Evolutionary conservation across 2,888 invertebrate species (phyloP).

Genomic region (Chymomyza caudatula): DNA sequence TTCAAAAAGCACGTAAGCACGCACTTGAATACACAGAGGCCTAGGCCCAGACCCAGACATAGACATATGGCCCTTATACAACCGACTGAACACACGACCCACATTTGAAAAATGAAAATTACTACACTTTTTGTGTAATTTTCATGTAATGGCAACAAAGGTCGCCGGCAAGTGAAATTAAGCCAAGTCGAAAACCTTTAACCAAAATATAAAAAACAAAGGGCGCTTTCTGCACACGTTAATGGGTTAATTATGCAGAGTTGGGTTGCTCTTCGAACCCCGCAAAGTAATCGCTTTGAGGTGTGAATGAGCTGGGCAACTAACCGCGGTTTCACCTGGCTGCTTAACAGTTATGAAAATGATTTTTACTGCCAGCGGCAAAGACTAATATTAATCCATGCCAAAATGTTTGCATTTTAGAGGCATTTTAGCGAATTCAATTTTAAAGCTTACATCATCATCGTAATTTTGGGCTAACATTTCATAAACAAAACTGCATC

Average conservation of each 20-base stretch:
- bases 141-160: constrained; percentile 40
- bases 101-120: constrained; percentile 55
- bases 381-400: constrained; percentile 9
- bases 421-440: background rate
- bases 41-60: constrained; percentile 21
- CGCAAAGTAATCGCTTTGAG: background rate
- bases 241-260: constrained; percentile 47
- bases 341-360: background rate
- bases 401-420: constrained; percentile 11
- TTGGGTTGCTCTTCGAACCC: background rate
- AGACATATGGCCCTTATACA: constrained; percentile 49
- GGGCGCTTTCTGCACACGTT: constrained; percentile 70
- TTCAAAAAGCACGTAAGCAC: constrained; percentile 60
- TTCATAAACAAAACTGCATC: constrained; percentile 39
- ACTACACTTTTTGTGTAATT: constrained; percentile 54
- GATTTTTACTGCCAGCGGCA: background rate
- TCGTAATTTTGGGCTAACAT: background rate
- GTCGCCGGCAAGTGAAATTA: constrained; percentile 55
- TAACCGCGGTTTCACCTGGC: background rate
- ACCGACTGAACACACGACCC: constrained; percentile 35
- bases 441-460: constrained; percentile 30
- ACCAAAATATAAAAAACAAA: constrained; percentile 13
- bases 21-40: constrained; percentile 8
- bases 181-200: background rate
- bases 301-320: background rate